Percentiles rank a stretch among this genome's conserved stretches.
phyloP scores from a whole-genome alignment of 92 coral and sea anemone genomes.

The Desmophyllum pertusum region DNA sequence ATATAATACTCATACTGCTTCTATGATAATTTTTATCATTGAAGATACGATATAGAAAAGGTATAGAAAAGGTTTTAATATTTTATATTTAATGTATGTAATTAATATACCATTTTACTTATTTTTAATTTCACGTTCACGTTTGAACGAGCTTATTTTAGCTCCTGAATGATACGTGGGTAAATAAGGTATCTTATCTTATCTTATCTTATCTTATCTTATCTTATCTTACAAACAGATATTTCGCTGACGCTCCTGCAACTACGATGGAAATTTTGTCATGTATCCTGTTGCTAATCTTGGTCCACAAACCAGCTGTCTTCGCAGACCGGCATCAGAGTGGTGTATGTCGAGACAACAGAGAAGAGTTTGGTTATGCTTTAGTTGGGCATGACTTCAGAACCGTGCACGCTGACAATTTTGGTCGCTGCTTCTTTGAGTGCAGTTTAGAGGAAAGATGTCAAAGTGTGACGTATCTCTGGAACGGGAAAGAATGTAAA shows the following conservation, averaged over 20 bases:
- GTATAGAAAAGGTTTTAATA: too few relatives aligned
- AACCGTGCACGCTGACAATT: background rate
- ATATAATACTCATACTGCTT: background rate
- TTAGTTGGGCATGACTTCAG: constrained; percentile 32
- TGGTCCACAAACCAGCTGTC: background rate
- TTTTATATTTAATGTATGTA: too few relatives aligned
- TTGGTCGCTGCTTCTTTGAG: constrained; percentile 15
- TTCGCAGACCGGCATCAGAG: background rate
- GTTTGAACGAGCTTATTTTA: too few relatives aligned
- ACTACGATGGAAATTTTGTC: background rate
- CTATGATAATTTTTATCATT: too few relatives aligned
- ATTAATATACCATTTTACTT: too few relatives aligned
- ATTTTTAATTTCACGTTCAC: too few relatives aligned
- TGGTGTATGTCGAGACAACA: constrained; percentile 18
- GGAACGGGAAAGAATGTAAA: constrained; percentile 6
- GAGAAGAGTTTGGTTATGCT: constrained; percentile 22
- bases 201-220: too few relatives aligned
- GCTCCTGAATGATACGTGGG: too few relatives aligned
- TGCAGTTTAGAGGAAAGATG: constrained; percentile 28
- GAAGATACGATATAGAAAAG: too few relatives aligned
- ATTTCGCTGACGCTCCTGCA: background rate
- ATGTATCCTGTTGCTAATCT: background rate
- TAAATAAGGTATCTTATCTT: too few relatives aligned
- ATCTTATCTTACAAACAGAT: background rate
- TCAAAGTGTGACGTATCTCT: constrained; percentile 31